A percentile compares a stretch with the other conserved stretches of the same genome.
phyloP scores from a whole-genome alignment of 2,113 vertebrate species.

The Rattus rattus region DNA sequence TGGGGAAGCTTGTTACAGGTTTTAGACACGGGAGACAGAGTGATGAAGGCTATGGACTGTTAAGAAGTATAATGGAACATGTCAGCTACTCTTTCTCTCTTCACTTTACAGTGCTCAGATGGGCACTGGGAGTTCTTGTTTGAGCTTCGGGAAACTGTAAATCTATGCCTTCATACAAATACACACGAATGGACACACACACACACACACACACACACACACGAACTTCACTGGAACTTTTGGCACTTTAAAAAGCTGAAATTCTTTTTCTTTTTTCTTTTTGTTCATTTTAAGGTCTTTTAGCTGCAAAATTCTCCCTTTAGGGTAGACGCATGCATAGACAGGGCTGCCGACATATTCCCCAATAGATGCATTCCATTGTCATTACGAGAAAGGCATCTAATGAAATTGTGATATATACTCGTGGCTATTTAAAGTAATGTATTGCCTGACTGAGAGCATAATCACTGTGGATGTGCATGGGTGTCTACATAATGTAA shows the following conservation, averaged over 20 bases:
- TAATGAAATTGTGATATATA: conserved; percentile 55
- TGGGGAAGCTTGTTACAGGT: not conserved
- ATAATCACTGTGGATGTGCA: not conserved
- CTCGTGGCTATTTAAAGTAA: conserved; percentile 45
- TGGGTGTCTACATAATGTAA: conserved; percentile 1
- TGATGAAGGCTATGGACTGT: not conserved
- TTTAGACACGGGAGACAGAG: not conserved
- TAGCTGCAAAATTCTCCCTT: not conserved
- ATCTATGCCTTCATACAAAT: not conserved
- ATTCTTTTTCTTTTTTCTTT: not conserved
- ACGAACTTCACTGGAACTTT: not conserved
- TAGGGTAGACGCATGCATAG: not conserved
- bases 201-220: not conserved
- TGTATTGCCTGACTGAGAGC: conserved; percentile 31
- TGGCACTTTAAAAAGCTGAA: not conserved
- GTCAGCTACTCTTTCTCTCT: not conserved
- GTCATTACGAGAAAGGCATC: conserved; percentile 13
- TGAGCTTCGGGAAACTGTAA: not conserved
- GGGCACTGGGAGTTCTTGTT: not conserved
- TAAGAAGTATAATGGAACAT: not conserved
- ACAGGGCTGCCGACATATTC: not conserved
- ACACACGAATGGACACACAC: not conserved
- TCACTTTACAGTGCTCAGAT: not conserved
- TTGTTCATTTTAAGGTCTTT: conserved; percentile 6
- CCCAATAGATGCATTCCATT: not conserved